phyloP scores from a whole-genome alignment of 2,113 vertebrate genomes.

The Empidonax traillii region DNA sequence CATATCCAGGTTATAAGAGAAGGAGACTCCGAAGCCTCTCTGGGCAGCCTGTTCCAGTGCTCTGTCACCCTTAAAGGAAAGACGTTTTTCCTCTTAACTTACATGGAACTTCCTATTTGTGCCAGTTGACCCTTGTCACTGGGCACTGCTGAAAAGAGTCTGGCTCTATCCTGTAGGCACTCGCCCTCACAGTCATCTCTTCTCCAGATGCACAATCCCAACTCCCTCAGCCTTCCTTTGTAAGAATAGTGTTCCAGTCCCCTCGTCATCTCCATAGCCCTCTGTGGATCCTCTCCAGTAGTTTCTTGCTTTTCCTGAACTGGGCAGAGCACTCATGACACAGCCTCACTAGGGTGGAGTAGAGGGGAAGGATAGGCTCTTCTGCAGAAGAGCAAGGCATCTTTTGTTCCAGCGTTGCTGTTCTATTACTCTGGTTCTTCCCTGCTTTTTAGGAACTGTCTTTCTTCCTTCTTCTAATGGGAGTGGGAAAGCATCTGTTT shows the following conservation, averaged over 20 bases:
- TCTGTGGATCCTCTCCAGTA: background rate
- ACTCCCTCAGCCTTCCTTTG: background rate
- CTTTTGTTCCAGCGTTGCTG: background rate
- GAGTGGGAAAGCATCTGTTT: background rate
- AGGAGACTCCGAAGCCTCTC: background rate
- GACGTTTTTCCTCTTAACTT: background rate
- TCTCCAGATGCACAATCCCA: background rate
- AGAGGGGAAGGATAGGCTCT: background rate
- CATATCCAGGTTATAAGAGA: background rate
- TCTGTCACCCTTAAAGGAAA: background rate
- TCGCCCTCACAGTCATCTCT: background rate
- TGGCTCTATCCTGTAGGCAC: background rate
- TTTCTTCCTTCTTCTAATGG: background rate
- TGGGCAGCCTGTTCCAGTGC: background rate
- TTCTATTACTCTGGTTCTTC: background rate
- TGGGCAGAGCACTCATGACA: fast-evolving
- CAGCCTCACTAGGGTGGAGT: background rate
- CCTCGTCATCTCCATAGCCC: background rate
- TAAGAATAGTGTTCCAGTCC: background rate
- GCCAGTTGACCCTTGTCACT: background rate
- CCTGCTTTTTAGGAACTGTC: background rate
- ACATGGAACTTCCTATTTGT: background rate
- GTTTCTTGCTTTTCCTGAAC: background rate
- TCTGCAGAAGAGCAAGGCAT: background rate
- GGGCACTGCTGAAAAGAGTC: background rate